Evolutionary conservation across 1,140 invertebrate genomes (phyloP).

Genomic region (Plectrocnemia conspersa): DNA sequence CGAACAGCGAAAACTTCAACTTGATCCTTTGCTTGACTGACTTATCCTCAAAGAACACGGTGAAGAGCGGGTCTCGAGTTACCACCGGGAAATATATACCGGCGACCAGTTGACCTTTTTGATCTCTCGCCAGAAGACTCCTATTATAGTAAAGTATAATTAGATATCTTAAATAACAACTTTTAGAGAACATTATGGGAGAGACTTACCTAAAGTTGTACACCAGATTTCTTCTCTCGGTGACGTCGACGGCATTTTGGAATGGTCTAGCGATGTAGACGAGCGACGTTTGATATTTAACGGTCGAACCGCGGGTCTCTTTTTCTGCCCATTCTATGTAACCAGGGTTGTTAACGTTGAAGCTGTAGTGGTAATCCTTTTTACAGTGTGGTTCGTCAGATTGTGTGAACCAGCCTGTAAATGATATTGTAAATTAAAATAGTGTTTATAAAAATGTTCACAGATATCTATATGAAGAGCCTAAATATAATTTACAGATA

Average conservation of each 20-base stretch:
- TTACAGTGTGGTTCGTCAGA: slow-evolving; percentile 65
- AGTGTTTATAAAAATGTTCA: no score
- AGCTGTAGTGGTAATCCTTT: slow-evolving; percentile 78
- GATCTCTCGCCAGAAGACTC: slow-evolving; percentile 73
- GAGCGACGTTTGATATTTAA: slow-evolving; percentile 62
- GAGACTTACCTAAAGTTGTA: slow-evolving; percentile 68
- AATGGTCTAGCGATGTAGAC: slow-evolving; percentile 76
- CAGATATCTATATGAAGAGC: no score
- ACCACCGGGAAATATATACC: slow-evolving; percentile 77
- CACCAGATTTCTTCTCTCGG: slow-evolving; percentile 81
- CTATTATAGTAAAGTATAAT: slow-evolving; percentile 39
- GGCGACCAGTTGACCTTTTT: slow-evolving; percentile 72
- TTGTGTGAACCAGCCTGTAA: slow-evolving; percentile 74
- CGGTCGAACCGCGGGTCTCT: slow-evolving; percentile 57
- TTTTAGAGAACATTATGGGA: background rate
- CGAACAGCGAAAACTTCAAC: slow-evolving; percentile 64
- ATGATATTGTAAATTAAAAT: no score
- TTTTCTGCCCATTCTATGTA: slow-evolving; percentile 81
- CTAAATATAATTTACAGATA: no score
- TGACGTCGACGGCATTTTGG: slow-evolving; percentile 75
- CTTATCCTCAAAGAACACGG: slow-evolving; percentile 71
- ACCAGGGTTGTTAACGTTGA: slow-evolving; percentile 58
- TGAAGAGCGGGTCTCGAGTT: slow-evolving; percentile 61
- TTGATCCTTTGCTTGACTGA: slow-evolving; percentile 65
- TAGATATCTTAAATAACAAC: background rate